Base-by-base conservation (phyloP, 2,888 invertebrate species). In the Sarcophaga rosellei region DNA sequence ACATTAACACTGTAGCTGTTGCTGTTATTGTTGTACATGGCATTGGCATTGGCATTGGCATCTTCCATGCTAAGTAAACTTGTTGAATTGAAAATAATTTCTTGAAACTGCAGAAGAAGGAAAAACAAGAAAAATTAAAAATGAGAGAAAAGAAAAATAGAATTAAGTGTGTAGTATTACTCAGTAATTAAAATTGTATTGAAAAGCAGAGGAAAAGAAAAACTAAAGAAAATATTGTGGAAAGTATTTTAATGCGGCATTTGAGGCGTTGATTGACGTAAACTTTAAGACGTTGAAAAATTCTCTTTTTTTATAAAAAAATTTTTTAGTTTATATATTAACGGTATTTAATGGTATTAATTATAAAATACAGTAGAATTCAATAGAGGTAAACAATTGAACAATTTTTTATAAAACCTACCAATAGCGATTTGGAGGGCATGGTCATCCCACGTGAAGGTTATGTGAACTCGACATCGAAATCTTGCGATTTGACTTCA, bases 31-130 rank as follows among this genome's bases (percentile, higher is more conserved):
- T 44, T 57, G 47, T 65, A 68, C 12, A 35, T 17, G 44, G 10
- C 80, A 35, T n/a, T 76, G 63, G 45, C 59, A 25, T 25, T 25
- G 25, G 35, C 35, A 35, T 8, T 35, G 15, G 53, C 53, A 17
- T 79, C 70, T 20, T 70, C 69, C 17, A 59, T 45, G 25, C 20
- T 77, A 8, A 53, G 53, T 25, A 75, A 35, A 75, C 81, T 77
- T 59, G 23, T 47, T 10, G 75, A 68, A 66, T 77, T 85, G 47
- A 85, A 21, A 25, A 88, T 12, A 45, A 88, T 78, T 86, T 88
- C 88, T 45, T 88, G 87, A 57, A 88, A 74, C 88, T 88, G 81
- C 1, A 88, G 78, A 20, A 12, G 68, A 76, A 44, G 4, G n/a
- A 35, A 61, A 35, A 35, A 8, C 8, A 61, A 0, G n/a, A 20